Evolutionary conservation across 2,888 invertebrate species (phyloP).

Genomic region (Cynaeus angustus): DNA sequence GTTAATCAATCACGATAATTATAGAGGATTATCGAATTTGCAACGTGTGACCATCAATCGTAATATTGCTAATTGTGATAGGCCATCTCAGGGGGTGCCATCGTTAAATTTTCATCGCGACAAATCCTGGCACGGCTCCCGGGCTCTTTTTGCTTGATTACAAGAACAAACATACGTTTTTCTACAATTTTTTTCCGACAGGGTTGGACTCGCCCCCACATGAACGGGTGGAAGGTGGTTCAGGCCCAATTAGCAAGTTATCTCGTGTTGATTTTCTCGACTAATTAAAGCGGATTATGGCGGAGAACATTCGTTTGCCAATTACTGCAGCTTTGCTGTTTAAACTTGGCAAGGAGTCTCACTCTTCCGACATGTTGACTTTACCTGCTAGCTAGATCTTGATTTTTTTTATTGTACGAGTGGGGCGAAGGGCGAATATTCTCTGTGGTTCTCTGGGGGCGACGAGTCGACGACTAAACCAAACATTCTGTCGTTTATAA

Average conservation of each 20-base stretch:
- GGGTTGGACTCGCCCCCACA: neutral
- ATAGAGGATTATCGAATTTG: slow-evolving; percentile 30
- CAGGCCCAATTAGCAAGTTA: slow-evolving; percentile 56
- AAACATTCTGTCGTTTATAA: slow-evolving; percentile 54
- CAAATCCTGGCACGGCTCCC: neutral
- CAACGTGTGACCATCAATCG: slow-evolving; percentile 32
- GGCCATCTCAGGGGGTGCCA: slow-evolving; percentile 9
- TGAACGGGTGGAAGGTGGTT: slow-evolving; percentile 12
- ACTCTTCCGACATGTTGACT: slow-evolving; percentile 35
- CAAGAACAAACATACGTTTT: neutral
- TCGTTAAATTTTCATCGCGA: slow-evolving; percentile 23
- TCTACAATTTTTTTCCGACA: neutral
- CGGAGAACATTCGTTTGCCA: slow-evolving; percentile 60
- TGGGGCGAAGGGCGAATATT: neutral
- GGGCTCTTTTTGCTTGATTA: slow-evolving; percentile 13
- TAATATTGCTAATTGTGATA: slow-evolving; percentile 32
- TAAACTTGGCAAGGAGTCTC: slow-evolving; percentile 39
- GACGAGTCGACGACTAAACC: slow-evolving; percentile 29
- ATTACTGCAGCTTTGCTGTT: slow-evolving; percentile 46
- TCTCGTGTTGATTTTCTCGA: slow-evolving; percentile 67
- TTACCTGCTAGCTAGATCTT: slow-evolving; percentile 24
- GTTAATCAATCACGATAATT: slow-evolving; percentile 38
- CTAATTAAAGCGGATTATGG: slow-evolving; percentile 67
- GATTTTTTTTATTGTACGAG: slow-evolving; percentile 27
- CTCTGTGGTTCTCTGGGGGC: slow-evolving; percentile 22